Evolutionary conservation across 2,113 vertebrate species (phyloP), one percentile per base, ranked within the genome.

Genomic region (Pyrgilauda ruficollis): DNA sequence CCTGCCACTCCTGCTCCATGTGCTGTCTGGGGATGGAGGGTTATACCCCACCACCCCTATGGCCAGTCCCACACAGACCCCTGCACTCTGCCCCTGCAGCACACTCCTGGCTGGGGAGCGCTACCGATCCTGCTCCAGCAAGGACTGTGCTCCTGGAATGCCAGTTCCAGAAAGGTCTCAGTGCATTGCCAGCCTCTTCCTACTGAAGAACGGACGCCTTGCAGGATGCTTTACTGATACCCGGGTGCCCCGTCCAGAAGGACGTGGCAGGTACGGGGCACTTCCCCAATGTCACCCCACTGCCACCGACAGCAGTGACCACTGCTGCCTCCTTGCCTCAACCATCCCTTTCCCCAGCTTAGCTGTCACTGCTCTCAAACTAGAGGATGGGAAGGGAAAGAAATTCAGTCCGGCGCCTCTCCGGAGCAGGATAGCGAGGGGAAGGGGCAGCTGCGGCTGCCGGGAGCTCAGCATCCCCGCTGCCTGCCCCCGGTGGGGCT

Each of bases 161-260:
- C 13, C 50, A 49, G 0, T 92, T 96, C 91, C 91, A 95, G 96
- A 96, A 93, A 89, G 58, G 67, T 93, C 89, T 95, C 81, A 13
- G 23, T 0, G 61, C 41, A 15, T 17, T 79, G 41, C 53, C 84
- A 69, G 49, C 28, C 63, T 92, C 66, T 55, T 41, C 49, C 39
- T 5, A 7, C 11, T 6, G n/a, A 75, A 49, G 63, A 61, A 9
- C 15, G 5, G 62, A 47, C 4, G n/a, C 22, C 22, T 43, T 28
- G 79, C 0, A 3, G 39, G 52, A 70, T 78, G 47, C 59, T 87
- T 63, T 33, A n/a, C 33, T 10, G 63, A 20, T 10, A 68, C 20
- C 47, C 3, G 4, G 53, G 37, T 35, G 59, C 20, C 47, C 2
- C 15, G 49, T 33, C 26, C 67, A 70, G 47, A 18, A 61, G 28